Conservation (phyloP, 1,140 invertebrate species). For the Papilio glaucus region DNA sequence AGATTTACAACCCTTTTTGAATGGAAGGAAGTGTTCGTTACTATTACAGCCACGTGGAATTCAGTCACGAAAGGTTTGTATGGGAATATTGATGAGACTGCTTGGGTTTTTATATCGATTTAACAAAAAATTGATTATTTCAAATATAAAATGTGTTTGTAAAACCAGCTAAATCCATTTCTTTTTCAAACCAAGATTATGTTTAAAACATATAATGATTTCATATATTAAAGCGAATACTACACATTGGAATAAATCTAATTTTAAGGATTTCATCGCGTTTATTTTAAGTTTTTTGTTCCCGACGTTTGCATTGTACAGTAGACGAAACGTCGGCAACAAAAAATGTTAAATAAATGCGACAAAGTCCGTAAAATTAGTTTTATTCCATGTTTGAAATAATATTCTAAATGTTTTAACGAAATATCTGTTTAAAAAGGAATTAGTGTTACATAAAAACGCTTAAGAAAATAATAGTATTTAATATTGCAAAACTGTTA, state of each 20-base stretch:
- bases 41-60: constrained; percentile 46
- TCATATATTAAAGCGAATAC: too few species aligned
- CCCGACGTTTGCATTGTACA: too few species aligned
- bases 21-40: constrained; percentile 54
- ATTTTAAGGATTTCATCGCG: too few species aligned
- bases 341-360: too few species aligned
- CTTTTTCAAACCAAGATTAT: too few species aligned
- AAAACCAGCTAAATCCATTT: constrained; percentile 7
- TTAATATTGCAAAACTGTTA: not conserved
- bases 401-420: too few species aligned
- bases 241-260: too few species aligned
- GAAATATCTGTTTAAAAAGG: not conserved
- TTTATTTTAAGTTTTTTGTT: too few species aligned
- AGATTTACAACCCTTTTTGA: constrained; percentile 28
- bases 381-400: too few species aligned
- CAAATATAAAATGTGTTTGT: not conserved
- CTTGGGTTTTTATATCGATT: not conserved
- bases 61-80: constrained; percentile 36
- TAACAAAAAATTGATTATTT: not conserved
- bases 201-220: too few species aligned
- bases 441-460: not conserved
- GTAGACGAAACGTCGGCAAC: too few species aligned
- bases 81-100: constrained; percentile 46
- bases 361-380: too few species aligned
- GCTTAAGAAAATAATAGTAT: not conserved